Conservation (phyloP, 2,888 invertebrate genomes). For the Eulithis prunata region DNA sequence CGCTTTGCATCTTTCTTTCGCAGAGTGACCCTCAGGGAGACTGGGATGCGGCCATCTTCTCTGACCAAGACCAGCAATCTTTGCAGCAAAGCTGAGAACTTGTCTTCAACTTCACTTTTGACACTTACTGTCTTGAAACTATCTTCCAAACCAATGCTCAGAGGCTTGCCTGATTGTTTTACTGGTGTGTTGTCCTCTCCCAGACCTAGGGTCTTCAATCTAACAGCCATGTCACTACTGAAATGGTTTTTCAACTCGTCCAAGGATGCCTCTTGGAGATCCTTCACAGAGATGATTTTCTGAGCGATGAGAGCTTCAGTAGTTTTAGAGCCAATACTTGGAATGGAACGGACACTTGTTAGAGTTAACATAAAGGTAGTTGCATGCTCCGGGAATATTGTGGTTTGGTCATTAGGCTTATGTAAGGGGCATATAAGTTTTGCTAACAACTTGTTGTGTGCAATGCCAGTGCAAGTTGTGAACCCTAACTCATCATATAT, state of each 20-base stretch:
- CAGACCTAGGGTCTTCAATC: constrained; percentile 87
- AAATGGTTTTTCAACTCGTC: constrained; percentile 86
- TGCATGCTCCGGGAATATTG: constrained; percentile 88
- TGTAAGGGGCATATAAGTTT: constrained; percentile 89
- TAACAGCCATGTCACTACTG: constrained; percentile 87
- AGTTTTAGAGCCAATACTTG: constrained; percentile 91
- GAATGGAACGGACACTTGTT: constrained; percentile 86
- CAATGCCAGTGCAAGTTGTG: constrained; percentile 92
- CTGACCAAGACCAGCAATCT: constrained; percentile 88
- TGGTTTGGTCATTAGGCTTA: constrained; percentile 93
- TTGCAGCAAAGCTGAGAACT: constrained; percentile 87
- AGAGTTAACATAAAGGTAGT: constrained; percentile 87
- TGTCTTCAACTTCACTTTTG: constrained; percentile 89
- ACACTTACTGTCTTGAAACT: constrained; percentile 89
- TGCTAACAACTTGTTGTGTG: constrained; percentile 92
- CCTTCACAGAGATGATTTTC: constrained; percentile 87
- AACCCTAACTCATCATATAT: constrained; percentile 88
- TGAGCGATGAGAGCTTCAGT: constrained; percentile 86
- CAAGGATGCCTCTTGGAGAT: constrained; percentile 86
- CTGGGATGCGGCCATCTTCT: constrained; percentile 92
- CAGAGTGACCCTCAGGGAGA: constrained; percentile 89
- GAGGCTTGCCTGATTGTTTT: constrained; percentile 90
- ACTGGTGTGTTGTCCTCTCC: constrained; percentile 91
- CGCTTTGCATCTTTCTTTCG: constrained; percentile 88
- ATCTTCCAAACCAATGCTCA: constrained; percentile 92